Evolutionary conservation across 2,113 vertebrate genomes (phyloP).

Genomic region (Panthera leo): DNA sequence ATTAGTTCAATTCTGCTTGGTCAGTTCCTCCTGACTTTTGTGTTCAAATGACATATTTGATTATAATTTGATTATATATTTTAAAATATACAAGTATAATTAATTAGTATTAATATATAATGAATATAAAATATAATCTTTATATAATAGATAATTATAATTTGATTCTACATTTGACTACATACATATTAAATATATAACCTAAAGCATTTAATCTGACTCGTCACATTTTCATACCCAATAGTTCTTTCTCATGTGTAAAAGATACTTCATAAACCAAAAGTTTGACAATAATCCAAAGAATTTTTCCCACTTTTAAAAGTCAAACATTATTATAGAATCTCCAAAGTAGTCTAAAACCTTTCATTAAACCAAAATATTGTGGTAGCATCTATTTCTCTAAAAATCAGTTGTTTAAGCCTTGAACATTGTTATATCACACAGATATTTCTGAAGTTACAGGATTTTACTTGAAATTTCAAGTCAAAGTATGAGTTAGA

Average conservation of each 20-base stretch:
- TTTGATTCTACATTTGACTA: not conserved
- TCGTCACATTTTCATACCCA: not conserved
- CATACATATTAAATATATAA: not conserved
- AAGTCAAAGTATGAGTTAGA: not conserved
- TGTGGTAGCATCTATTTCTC: not conserved
- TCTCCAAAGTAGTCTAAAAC: not conserved
- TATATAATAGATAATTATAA: not conserved
- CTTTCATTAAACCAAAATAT: not conserved
- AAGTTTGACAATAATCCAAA: not conserved
- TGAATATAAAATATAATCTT: not conserved
- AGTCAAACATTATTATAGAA: not conserved
- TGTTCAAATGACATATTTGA: not conserved
- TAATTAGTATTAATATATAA: not conserved
- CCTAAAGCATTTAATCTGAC: slow-evolving; percentile 7
- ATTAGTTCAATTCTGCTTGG: not conserved
- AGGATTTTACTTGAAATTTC: not conserved
- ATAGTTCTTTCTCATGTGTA: not conserved
- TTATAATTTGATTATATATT: not conserved
- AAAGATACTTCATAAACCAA: not conserved
- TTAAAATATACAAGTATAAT: not conserved
- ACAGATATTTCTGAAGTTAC: not conserved
- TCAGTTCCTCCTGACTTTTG: not conserved
- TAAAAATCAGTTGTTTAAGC: not conserved
- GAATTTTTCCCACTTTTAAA: not conserved
- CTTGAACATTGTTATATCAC: not conserved